Evolutionary conservation across 2,797 vertebrate species (phyloP).

Genomic region (Hozukius guyotensis): DNA sequence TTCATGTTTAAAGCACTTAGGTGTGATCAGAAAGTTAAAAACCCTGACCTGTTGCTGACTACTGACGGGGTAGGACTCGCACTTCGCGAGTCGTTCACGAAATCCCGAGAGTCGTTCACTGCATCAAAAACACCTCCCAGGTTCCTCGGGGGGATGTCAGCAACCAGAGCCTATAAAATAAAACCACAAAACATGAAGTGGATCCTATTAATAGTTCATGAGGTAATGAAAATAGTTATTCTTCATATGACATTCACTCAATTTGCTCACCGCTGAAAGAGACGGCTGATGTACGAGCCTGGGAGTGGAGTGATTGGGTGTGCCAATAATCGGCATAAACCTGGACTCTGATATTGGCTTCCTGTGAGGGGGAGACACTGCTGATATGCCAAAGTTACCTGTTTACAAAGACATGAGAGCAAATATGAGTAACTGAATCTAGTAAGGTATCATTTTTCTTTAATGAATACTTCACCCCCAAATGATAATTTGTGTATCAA

Average conservation of each 20-base stretch:
- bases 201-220: accelerated
- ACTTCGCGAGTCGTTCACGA: conserved; percentile 45
- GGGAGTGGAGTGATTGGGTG: conserved; percentile 62
- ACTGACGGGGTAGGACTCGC: conserved; percentile 65
- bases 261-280: conserved; percentile 66
- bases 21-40: neutral
- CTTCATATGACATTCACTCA: accelerated
- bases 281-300: neutral
- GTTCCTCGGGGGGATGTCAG: conserved; percentile 64
- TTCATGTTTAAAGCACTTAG: neutral
- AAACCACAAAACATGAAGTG: neutral
- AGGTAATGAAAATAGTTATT: neutral
- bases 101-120: conserved; percentile 47
- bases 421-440: neutral
- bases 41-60: conserved; percentile 75
- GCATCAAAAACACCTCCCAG: conserved; percentile 47
- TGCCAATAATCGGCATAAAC: conserved; percentile 23
- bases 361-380: conserved; percentile 36
- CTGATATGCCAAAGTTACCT: conserved; percentile 66
- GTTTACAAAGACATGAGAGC: neutral
- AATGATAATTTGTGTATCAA: neutral
- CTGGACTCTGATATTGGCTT: conserved; percentile 18
- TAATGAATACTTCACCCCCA: neutral
- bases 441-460: neutral
- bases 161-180: conserved; percentile 53